Base-by-base conservation (phyloP, 2,888 invertebrate species). In the Leptopilina drosophilae region DNA sequence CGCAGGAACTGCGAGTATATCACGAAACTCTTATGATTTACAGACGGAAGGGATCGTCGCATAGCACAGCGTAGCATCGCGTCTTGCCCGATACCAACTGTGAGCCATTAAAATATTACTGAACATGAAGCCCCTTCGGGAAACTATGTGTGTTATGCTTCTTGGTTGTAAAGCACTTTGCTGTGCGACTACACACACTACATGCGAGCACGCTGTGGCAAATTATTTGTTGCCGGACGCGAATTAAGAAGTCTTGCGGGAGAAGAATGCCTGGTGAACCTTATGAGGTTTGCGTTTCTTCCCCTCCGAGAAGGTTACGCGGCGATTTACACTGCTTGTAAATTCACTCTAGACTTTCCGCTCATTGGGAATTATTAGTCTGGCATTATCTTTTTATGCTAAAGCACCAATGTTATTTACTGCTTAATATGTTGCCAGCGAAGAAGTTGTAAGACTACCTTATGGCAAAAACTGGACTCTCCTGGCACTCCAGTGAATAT, bases 101-200 rank as follows among this genome's bases (percentile, higher is more conserved):
- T 78, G 81, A 78, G 75, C 80, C 78, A 82, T 83, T 83, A 83
- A 83, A 82, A 83, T 83, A 83, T 77, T 78, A 77, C 79, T 40
- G 73, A 73, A 26, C 73, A 56, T 73, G 73, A 56, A 56, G 69
- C 66, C 77, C 40, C 78, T 78, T 73, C 62, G 78, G 78, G 65
- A 75, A 78, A 65, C 75, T 73, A 79, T 82, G 82, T 82, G 82
- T 78, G 82, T 81, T 81, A 65, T 77, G 82, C 66, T 49, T 82
- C 82, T 73, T 78, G 82, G 85, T 84, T 88, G 87, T 88, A 88
- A 88, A 87, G 82, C 82, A 83, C 84, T 78, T 67, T 75, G 77
- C 76, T 76, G 82, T 84, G 33, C 5, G 33, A 33, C 33, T 33
- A 33, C 3, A 20, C 20, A 20, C 20, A 33, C 33, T 33, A 33